A percentile compares a stretch with the other conserved stretches of the same genome.
phyloP scores from a whole-genome alignment of 2,888 invertebrate species.

The Drosophila rellima region DNA sequence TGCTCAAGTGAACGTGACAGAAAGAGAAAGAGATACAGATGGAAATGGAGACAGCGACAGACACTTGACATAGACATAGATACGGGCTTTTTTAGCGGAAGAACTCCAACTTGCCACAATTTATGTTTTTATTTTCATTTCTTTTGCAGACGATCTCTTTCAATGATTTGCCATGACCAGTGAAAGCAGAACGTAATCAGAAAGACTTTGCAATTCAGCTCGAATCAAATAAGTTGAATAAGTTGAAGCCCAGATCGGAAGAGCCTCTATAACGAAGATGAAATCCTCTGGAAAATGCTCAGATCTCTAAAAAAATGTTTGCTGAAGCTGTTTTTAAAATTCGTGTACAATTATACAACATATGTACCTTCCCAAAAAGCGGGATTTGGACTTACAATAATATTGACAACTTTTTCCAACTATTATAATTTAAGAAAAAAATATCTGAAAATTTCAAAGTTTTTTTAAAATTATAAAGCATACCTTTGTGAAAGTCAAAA shows the following conservation, averaged over 20 bases:
- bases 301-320: neutral
- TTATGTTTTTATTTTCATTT: neutral
- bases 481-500: too few relatives aligned
- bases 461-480: too few relatives aligned
- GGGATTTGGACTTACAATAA: too few relatives aligned
- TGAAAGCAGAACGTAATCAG: slow-evolving; percentile 73
- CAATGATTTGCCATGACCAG: slow-evolving; percentile 66
- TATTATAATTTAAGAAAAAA: too few relatives aligned
- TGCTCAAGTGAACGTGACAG: slow-evolving; percentile 65
- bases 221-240: slow-evolving; percentile 29
- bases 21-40: neutral
- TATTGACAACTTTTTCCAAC: too few relatives aligned
- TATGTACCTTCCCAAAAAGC: too few relatives aligned
- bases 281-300: neutral
- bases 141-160: slow-evolving; percentile 38
- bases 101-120: slow-evolving; percentile 21
- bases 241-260: slow-evolving; percentile 1
- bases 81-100: slow-evolving; percentile 6
- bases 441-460: too few relatives aligned
- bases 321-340: neutral
- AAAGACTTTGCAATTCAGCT: slow-evolving; percentile 31
- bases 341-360: too few relatives aligned
- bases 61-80: slow-evolving; percentile 59
- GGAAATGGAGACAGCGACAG: slow-evolving; percentile 9
- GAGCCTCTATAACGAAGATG: neutral